phyloP scores from a whole-genome alignment of 2,888 invertebrate genomes.

The Phasia obesa region DNA sequence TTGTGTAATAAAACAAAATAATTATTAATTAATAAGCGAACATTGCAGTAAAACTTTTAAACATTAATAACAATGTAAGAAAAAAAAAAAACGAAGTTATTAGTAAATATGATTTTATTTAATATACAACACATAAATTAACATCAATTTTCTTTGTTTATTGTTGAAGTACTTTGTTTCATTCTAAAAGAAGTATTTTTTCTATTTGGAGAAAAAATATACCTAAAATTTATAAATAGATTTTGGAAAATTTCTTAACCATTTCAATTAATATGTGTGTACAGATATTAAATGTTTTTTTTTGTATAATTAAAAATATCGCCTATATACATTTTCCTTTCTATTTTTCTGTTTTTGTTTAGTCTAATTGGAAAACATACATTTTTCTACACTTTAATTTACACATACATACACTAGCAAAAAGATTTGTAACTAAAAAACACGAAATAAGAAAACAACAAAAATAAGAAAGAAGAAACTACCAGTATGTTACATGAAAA shows the following conservation, averaged over 20 bases:
- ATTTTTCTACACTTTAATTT: constrained; percentile 8
- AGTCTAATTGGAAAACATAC: constrained; percentile 49
- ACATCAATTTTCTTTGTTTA: constrained; percentile 32
- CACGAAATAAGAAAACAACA: not conserved
- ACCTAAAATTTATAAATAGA: constrained; percentile 14
- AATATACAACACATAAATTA: not conserved
- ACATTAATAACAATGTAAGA: not conserved
- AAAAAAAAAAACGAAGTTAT: not conserved
- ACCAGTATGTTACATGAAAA: not conserved
- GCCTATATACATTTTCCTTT: constrained; percentile 35
- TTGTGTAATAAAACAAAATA: constrained; percentile 49
- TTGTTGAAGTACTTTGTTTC: not conserved
- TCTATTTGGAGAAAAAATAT: not conserved
- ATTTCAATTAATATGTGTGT: not conserved
- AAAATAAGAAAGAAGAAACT: not conserved
- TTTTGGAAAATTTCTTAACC: not conserved
- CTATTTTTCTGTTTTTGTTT: constrained; percentile 14
- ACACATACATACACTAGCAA: constrained; percentile 36
- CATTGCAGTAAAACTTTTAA: not conserved
- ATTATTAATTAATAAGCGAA: not conserved
- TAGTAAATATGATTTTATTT: constrained; percentile 8
- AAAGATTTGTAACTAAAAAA: not conserved
- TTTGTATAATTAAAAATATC: no score
- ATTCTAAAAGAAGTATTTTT: not conserved
- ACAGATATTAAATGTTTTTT: no score